A percentile compares a stretch with the other conserved stretches of the same genome.
Evolutionary conservation across 2,113 vertebrate genomes (phyloP).

Genomic region (Seriola dumerili): DNA sequence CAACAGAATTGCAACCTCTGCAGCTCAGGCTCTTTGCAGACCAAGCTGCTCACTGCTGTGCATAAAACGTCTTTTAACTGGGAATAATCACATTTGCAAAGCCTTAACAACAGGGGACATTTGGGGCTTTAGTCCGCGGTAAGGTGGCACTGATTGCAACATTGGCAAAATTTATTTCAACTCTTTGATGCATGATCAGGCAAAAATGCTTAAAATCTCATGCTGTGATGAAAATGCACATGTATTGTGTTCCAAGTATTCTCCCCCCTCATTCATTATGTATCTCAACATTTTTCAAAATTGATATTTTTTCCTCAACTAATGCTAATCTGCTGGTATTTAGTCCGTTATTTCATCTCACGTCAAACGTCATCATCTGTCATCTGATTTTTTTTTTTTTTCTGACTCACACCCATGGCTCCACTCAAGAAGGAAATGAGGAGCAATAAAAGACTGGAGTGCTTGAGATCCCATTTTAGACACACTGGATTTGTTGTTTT

Average conservation of each 20-base stretch:
- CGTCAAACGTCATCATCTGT: not conserved
- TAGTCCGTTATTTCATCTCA: not conserved
- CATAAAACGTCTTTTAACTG: not conserved
- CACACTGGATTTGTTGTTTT: conserved; percentile 9
- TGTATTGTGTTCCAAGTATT: not conserved
- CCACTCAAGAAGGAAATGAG: not conserved
- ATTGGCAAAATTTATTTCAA: not conserved
- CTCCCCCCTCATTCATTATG: not conserved
- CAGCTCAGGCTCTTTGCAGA: not conserved
- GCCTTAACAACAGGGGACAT: conserved; percentile 2
- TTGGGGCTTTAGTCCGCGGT: not conserved
- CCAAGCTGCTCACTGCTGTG: not conserved
- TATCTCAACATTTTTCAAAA: not conserved
- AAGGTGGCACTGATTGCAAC: not conserved
- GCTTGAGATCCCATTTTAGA: not conserved
- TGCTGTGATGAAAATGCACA: conserved; percentile 5
- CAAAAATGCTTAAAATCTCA: conserved; percentile 7
- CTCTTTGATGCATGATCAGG: conserved; percentile 1
- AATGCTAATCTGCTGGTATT: not conserved
- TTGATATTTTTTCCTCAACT: not conserved
- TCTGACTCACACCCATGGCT: not conserved
- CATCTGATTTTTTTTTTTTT: not conserved
- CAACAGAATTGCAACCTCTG: not conserved
- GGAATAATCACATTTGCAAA: conserved; percentile 18
- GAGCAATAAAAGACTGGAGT: not conserved